These are phyloP conservation scores for Turnix velox DNA, from an alignment of 2,113 vertebrate genomes.

Conservation along the genomic window DNA sequence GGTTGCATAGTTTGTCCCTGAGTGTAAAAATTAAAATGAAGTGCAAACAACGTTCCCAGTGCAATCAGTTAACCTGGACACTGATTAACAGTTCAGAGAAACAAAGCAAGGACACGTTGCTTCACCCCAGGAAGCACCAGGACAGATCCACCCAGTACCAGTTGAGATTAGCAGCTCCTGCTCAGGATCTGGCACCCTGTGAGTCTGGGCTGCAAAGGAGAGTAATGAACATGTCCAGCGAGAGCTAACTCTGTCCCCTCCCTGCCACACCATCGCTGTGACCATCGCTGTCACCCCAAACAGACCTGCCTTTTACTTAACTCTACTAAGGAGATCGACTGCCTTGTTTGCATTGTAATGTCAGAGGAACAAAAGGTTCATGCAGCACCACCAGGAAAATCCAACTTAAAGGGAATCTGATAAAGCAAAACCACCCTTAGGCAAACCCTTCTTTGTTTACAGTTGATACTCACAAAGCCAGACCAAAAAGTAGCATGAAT, in stretches of 20 bases:
- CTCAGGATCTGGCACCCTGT: not conserved
- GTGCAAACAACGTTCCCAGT: not conserved
- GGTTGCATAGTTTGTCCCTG: not conserved
- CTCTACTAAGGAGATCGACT: fast-evolving
- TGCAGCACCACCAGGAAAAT: not conserved
- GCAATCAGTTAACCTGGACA: not conserved
- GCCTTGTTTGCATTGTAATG: fast-evolving
- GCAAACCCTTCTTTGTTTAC: not conserved
- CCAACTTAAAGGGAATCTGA: not conserved
- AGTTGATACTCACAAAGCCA: not conserved
- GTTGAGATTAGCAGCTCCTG: not conserved
- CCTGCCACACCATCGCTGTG: not conserved
- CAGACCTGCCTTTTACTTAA: too few species aligned
- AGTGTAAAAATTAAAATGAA: not conserved
- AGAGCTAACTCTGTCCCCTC: not conserved
- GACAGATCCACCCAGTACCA: not conserved
- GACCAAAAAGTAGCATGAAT: not conserved
- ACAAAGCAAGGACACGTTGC: not conserved
- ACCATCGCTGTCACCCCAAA: not conserved
- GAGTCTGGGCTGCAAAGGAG: not conserved
- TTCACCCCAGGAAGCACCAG: not conserved
- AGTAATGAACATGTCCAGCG: not conserved
- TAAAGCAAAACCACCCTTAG: not conserved
- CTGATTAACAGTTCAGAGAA: not conserved
- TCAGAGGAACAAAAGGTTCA: not conserved